Base-by-base conservation (phyloP, 2,113 vertebrate genomes). In the Gadus macrocephalus region DNA sequence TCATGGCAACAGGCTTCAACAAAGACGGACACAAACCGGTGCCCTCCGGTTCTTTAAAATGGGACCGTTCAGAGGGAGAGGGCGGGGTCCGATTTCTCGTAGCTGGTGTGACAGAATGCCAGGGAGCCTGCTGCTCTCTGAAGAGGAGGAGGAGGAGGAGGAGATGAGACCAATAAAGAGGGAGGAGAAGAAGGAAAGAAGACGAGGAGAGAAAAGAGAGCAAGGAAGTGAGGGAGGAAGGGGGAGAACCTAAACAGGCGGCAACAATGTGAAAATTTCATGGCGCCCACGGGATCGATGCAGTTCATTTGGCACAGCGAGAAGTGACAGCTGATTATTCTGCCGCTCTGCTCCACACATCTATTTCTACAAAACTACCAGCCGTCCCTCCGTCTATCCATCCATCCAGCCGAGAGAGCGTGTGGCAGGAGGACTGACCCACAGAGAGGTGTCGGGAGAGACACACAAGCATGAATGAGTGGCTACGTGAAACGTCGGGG, bases 301-400 rank as follows among this genome's bases (percentile, higher is more conserved):
- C 89, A 91, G 89, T 89, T 92, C 86, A 90, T 92, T 91, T 89
- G 79, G 80, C 82, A 66, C 86, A 82, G 88, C 68, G 72, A 91
- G 88, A 87, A 89, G 86, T 88, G 87, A 91, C 91, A 90, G 90
- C 88, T 91, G 90, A 93, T 92, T 91, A 93, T 92, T 93, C 91
- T 86, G 85, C 77, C 83, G 82, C 90, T 87, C 81, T 82, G 70
- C 84, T 83, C 42, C 80, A 76, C 28, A 73, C 77, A 86, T 81
- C 83, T 78, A 88, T 89, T 90, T 90, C 87, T 85, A 87, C 73
- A 85, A 12, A n/a, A 17, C 15, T 53, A 22, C 71, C 63, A 49
- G 42, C 42, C 42, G 42, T 49, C 63, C 59, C 11, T 1, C 61
- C 73, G 49, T 71, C 1, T 0, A 76, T 66, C 64, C 61, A 80